phyloP scores from a whole-genome alignment of 1,140 invertebrate genomes.

The Caerostris darwini region DNA sequence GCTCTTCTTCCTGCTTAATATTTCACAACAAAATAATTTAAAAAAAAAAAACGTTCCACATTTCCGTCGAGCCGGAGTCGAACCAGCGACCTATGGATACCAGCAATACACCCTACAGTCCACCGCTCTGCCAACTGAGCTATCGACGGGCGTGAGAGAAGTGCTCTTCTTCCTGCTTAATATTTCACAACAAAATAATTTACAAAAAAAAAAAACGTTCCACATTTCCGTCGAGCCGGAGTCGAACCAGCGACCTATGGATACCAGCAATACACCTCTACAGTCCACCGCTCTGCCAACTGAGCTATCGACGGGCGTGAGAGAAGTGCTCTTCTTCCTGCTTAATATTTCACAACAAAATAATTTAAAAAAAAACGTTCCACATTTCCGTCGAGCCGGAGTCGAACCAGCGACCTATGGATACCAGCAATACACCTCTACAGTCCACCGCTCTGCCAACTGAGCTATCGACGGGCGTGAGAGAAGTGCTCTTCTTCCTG shows the following conservation, averaged over 20 bases:
- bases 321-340: too few species aligned
- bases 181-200: too few species aligned
- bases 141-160: constrained; percentile 72
- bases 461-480: constrained; percentile 77
- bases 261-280: constrained; percentile 18
- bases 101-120: constrained; percentile 74
- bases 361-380: too few species aligned
- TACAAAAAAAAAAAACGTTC: too few species aligned
- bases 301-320: too few species aligned
- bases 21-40: too few species aligned
- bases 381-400: too few species aligned
- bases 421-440: constrained; percentile 22
- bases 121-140: constrained; percentile 77
- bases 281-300: constrained; percentile 77
- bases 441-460: constrained; percentile 77
- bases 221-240: constrained; percentile 79
- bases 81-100: constrained; percentile 76
- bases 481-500: too few species aligned
- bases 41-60: too few species aligned
- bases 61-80: constrained; percentile 78
- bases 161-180: too few species aligned
- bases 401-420: constrained; percentile 74
- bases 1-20: too few species aligned
- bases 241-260: constrained; percentile 77
- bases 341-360: too few species aligned